Conservation (phyloP, 2,888 invertebrate genomes). For the Meteorus colon region DNA sequence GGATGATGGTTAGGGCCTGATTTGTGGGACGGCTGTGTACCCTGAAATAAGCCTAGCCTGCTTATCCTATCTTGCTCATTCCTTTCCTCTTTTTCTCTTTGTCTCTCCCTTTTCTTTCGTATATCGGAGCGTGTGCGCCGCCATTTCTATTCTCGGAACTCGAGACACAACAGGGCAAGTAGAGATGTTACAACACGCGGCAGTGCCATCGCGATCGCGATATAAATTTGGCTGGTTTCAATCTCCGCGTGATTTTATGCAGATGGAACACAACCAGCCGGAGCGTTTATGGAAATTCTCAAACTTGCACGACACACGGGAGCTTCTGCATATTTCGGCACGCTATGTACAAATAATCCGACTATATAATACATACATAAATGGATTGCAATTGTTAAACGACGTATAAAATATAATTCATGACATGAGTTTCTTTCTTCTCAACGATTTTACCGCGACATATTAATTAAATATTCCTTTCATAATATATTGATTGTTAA, state of each 20-base stretch:
- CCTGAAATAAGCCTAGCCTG: conserved; percentile 49
- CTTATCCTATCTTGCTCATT: conserved; percentile 38
- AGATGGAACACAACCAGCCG: conserved; percentile 47
- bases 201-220: conserved; percentile 43
- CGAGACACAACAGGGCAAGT: conserved; percentile 45
- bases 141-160: conserved; percentile 51
- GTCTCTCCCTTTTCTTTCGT: conserved; percentile 28
- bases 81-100: conserved; percentile 17
- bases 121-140: conserved; percentile 43
- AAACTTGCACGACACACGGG: conserved; percentile 45
- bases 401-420: not conserved
- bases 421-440: not conserved
- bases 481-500: not conserved
- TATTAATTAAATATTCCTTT: conserved; percentile 16
- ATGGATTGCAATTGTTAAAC: conserved; percentile 8
- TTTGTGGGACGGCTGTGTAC: conserved; percentile 51
- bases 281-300: conserved; percentile 54
- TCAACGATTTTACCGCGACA: conserved; percentile 5
- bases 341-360: conserved; percentile 18
- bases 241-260: conserved; percentile 52
- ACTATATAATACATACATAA: conserved; percentile 21
- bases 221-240: conserved; percentile 47
- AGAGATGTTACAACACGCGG: conserved; percentile 42
- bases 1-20: conserved; percentile 50
- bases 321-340: conserved; percentile 30